These are phyloP conservation scores for Argyra leucocephala DNA, from an alignment of 2,888 invertebrate genomes.

Conservation along the genomic window DNA sequence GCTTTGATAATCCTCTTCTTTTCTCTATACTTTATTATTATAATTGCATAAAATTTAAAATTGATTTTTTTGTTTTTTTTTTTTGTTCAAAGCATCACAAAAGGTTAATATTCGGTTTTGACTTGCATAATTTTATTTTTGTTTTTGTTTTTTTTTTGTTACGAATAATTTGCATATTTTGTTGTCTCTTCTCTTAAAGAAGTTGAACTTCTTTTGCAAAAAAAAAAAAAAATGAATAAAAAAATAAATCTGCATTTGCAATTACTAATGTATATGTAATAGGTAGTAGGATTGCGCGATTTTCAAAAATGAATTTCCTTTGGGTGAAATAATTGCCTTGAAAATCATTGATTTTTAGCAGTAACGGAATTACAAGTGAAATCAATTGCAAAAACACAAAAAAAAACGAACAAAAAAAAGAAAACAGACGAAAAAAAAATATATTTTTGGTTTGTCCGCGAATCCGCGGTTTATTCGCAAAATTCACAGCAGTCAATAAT, in stretches of 20 bases:
- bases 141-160: neutral
- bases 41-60: neutral
- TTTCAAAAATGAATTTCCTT: neutral
- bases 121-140: neutral
- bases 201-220: neutral
- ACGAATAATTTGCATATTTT: neutral
- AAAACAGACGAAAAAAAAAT: neutral
- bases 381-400: neutral
- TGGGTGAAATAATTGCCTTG: neutral
- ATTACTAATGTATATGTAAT: neutral
- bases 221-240: neutral
- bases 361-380: constrained; percentile 2
- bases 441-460: neutral
- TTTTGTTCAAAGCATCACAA: neutral
- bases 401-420: neutral
- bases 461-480: neutral
- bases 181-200: neutral
- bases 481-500: neutral
- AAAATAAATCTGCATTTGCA: neutral
- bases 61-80: too few species aligned
- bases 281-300: neutral
- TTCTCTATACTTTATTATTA: too few species aligned
- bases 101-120: neutral
- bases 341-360: constrained; percentile 1
- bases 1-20: too few species aligned